Conservation (phyloP, 2,797 vertebrate genomes). For the Epinephelus awoara region DNA sequence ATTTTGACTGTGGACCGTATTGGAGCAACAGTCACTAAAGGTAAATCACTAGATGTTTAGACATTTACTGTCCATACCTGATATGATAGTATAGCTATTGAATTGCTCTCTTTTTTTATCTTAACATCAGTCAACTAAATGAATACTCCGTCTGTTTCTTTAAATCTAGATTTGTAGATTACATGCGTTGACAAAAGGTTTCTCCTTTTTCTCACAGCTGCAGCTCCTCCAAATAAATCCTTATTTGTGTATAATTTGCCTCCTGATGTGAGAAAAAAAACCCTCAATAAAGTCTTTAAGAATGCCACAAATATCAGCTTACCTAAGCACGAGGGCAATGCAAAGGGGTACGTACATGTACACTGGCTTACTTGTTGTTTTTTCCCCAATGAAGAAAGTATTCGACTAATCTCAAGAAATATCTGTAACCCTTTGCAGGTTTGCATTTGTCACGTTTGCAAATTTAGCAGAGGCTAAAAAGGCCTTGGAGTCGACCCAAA, state of each 20-base stretch:
- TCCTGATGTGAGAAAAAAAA: conserved; percentile 83
- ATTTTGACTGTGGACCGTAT: conserved; percentile 87
- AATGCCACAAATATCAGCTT: conserved; percentile 89
- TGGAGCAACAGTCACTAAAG: conserved; percentile 53
- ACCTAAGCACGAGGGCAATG: conserved; percentile 86
- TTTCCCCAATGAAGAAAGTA: background rate
- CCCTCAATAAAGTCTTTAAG: conserved; percentile 89
- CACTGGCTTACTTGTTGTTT: too few species aligned
- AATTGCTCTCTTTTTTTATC: too few species aligned
- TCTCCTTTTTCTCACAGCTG: conserved; percentile 30
- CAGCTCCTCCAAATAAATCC: conserved; percentile 79
- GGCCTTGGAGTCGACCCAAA: conserved; percentile 86
- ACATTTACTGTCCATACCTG: background rate
- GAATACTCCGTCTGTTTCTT: too few species aligned
- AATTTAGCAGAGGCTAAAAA: conserved; percentile 89
- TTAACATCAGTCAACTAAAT: background rate
- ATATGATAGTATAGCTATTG: background rate
- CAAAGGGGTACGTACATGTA: conserved; percentile 83
- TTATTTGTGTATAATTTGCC: conserved; percentile 92
- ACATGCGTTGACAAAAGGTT: background rate
- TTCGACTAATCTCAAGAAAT: background rate
- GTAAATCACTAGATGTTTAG: conserved; percentile 47
- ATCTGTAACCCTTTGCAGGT: conserved; percentile 77
- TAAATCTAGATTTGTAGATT: too few species aligned
- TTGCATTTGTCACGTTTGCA: conserved; percentile 90